These are phyloP conservation scores for Antheraea yamamai DNA, from an alignment of 2,888 invertebrate genomes.

Conservation along the genomic window DNA sequence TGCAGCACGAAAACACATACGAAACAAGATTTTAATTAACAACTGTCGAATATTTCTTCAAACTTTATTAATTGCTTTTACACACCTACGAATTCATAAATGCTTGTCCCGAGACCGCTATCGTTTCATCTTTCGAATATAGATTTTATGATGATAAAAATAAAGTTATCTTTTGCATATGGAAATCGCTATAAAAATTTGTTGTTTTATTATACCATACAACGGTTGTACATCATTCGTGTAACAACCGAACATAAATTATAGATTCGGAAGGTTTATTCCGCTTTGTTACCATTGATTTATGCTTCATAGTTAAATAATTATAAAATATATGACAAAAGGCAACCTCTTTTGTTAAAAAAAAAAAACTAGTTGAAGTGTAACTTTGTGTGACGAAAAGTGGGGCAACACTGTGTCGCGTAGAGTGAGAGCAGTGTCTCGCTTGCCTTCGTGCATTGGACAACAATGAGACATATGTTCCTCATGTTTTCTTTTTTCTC, in stretches of 20 bases:
- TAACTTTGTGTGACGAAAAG: no score
- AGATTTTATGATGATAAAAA: neutral
- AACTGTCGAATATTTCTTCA: constrained; percentile 52
- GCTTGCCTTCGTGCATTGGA: no score
- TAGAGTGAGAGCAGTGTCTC: no score
- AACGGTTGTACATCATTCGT: constrained; percentile 61
- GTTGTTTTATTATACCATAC: constrained; percentile 32
- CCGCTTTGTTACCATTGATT: constrained; percentile 40
- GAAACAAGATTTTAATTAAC: constrained; percentile 44
- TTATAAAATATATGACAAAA: neutral
- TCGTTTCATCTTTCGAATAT: neutral
- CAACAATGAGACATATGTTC: no score
- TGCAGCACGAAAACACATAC: constrained; percentile 17
- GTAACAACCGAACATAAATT: constrained; percentile 64
- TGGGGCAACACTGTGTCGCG: no score
- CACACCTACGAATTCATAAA: constrained; percentile 51
- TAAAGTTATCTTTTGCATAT: constrained; percentile 4
- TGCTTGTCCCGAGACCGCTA: neutral
- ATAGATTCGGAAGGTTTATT: constrained; percentile 51
- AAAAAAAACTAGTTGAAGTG: no score
- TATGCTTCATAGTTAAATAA: constrained; percentile 12
- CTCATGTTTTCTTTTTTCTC: no score
- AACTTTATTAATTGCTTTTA: constrained; percentile 55
- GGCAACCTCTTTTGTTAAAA: no score
- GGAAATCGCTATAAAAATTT: constrained; percentile 8